Evolutionary conservation across 1,140 invertebrate species (phyloP), one percentile per base, ranked within the genome.

Genomic region (Phthorimaea operculella): DNA sequence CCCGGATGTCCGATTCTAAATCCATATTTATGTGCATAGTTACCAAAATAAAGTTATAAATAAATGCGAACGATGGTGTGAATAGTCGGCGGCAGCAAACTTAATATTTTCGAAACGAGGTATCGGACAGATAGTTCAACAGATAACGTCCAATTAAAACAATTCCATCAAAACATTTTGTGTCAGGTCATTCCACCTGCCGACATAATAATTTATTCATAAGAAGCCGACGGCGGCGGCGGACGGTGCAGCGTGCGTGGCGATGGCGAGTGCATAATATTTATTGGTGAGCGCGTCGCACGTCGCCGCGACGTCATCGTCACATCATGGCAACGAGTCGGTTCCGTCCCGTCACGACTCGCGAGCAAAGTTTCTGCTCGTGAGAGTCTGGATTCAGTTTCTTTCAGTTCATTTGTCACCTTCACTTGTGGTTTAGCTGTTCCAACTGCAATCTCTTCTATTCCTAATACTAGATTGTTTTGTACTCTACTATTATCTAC

Each of bases 121-220:
- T 72, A 75, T 71, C 66, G 63, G 67, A 61, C 58, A 60, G 81
- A 84, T 84, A 76, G 77, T 68, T 60, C 36, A 49, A 58, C 52
- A 79, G 81, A 82, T 84, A 84, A 69, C 59, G 70, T 66, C 76
- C 79, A 84, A 84, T 84, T 84, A 84, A 80, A 84, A 80, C 77
- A 84, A 81, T 81, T 82, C 79, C 70, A 80, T 83, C 79, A 83
- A 82, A 83, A 83, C 77, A 83, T 83, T 83, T 80, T 80, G 79
- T 83, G 80, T 79, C 68, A 79, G 81, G 77, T 82, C 81, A 82
- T 82, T 79, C 76, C 81, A 84, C 79, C 79, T 84, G 79, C 79
- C 73, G 66, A 21, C 62, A 54, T 72, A 54, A 70, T 80, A 79
- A 79, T 80, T 83, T 80, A 80, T 77, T 82, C 79, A 76, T 79